Percentiles rank a stretch among this genome's conserved stretches.
phyloP scores from a whole-genome alignment of 2,888 invertebrate species.

The Poecilus cupreus region DNA sequence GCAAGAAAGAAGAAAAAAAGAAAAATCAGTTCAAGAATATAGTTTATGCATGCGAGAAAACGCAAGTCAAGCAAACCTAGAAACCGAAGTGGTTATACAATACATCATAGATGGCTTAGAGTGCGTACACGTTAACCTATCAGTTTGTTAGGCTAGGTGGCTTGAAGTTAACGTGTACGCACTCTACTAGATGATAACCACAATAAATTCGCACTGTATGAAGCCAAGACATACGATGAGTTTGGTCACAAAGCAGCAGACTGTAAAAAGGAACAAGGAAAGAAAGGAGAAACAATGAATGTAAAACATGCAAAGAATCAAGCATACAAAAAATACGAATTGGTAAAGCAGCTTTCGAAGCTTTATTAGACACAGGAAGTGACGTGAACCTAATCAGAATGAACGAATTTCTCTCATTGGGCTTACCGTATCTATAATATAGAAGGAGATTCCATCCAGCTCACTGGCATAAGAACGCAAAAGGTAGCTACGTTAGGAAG shows the following conservation, averaged over 20 bases:
- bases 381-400: constrained; percentile 24
- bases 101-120: constrained; percentile 63
- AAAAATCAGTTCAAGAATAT: constrained; percentile 67
- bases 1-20: constrained; percentile 64
- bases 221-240: constrained; percentile 59
- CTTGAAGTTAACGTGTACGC: too few relatives aligned
- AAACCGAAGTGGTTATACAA: constrained; percentile 60
- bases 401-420: neutral
- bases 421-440: neutral
- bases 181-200: constrained; percentile 58
- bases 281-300: neutral
- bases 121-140: too few relatives aligned
- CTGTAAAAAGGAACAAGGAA: constrained; percentile 27
- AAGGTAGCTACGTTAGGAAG: neutral
- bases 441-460: neutral
- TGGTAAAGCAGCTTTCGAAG: neutral
- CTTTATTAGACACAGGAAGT: constrained; percentile 56
- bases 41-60: constrained; percentile 68
- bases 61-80: constrained; percentile 59
- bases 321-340: neutral
- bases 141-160: too few relatives aligned
- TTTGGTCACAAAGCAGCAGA: constrained; percentile 61
- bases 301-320: neutral
- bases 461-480: neutral
- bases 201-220: constrained; percentile 62